These are phyloP conservation scores for Columba janthina DNA, from an alignment of 2,113 vertebrate genomes.

Conservation along the genomic window DNA sequence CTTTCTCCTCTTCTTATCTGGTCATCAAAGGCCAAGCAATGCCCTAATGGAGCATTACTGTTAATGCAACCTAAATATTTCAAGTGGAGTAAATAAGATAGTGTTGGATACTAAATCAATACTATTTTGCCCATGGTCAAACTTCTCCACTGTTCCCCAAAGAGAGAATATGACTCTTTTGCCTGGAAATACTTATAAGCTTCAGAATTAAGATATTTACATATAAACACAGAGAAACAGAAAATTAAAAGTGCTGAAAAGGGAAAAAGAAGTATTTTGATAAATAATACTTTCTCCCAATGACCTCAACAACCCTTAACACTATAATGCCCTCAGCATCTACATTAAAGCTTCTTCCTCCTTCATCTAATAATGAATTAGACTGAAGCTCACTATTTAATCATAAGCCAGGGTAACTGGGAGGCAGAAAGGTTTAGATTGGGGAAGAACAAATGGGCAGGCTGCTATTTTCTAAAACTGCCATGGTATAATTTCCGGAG, in stretches of 20 bases:
- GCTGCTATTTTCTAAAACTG: neutral
- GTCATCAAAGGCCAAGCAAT: neutral
- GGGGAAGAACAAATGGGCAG: neutral
- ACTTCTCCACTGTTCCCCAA: neutral
- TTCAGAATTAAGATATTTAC: neutral
- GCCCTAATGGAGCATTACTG: neutral
- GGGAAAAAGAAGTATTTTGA: neutral
- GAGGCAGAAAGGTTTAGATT: neutral
- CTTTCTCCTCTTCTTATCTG: neutral
- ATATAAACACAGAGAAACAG: neutral
- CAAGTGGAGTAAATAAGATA: neutral
- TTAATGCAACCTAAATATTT: neutral
- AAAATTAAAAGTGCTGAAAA: neutral
- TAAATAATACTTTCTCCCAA: neutral
- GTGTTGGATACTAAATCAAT: rapidly evolving
- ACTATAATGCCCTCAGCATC: neutral
- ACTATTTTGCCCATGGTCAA: neutral
- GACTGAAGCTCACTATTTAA: neutral
- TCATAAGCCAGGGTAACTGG: neutral
- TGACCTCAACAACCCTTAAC: neutral
- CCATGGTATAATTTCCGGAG: neutral
- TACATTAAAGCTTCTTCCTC: neutral
- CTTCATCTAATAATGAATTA: neutral
- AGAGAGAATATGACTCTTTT: neutral
- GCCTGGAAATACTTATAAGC: neutral